phyloP scores from a whole-genome alignment of 2,888 invertebrate genomes.

The Ophion ellenae region DNA sequence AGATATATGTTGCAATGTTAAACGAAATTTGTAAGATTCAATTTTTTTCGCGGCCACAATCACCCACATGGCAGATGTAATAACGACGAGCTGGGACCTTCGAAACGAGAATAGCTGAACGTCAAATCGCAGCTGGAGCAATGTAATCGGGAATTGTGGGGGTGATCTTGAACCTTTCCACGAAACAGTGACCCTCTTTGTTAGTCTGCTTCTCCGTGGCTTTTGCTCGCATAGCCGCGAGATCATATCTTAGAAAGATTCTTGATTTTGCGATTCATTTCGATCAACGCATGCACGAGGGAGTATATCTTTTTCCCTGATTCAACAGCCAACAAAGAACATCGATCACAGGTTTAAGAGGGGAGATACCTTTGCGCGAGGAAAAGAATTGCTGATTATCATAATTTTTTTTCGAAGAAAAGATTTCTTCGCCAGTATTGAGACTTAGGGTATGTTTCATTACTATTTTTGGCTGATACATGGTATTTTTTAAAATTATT shows the following conservation, averaged over 20 bases:
- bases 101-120: conserved; percentile 16
- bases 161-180: conserved; percentile 33
- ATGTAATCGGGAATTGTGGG: conserved; percentile 19
- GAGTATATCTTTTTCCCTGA: not conserved
- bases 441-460: too few relatives aligned
- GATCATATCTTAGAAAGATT: conserved; percentile 6
- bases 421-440: too few relatives aligned
- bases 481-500: too few relatives aligned
- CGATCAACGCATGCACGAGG: conserved; percentile 13
- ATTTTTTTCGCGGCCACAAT: too few relatives aligned
- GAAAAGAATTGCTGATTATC: not conserved
- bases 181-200: conserved; percentile 58
- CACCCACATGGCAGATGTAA: too few relatives aligned
- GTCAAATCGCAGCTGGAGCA: conserved; percentile 27
- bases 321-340: not conserved
- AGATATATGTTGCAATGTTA: too few relatives aligned
- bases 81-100: not conserved
- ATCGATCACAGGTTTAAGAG: not conserved
- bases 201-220: conserved; percentile 28
- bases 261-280: conserved; percentile 38
- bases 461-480: too few relatives aligned
- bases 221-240: conserved; percentile 17
- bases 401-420: too few relatives aligned
- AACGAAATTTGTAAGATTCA: too few relatives aligned
- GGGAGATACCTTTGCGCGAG: too few relatives aligned